Conservation (phyloP, 2,888 invertebrate genomes). For the Cryptops parisi region DNA sequence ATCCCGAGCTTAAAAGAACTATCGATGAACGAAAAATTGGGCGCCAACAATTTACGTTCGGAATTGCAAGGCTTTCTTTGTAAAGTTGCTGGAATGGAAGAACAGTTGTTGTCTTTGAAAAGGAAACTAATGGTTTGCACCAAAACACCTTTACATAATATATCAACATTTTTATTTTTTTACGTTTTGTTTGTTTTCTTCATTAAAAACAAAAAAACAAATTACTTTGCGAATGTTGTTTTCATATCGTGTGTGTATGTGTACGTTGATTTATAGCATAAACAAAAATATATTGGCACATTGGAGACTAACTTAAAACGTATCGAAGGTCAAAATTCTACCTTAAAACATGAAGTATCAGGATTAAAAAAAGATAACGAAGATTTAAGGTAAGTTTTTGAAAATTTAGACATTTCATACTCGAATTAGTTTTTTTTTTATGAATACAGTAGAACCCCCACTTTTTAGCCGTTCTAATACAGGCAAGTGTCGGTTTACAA, state of each 20-base stretch:
- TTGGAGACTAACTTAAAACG: constrained; percentile 11
- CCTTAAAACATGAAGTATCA: constrained; percentile 6
- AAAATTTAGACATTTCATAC: too few species aligned
- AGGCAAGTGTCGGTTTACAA: too few species aligned
- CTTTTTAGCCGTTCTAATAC: too few species aligned
- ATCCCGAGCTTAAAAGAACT: constrained; percentile 9
- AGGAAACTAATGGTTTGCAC: neutral
- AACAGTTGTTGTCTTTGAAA: constrained; percentile 7
- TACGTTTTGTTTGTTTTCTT: neutral
- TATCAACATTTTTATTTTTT: neutral
- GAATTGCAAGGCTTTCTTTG: constrained; percentile 10
- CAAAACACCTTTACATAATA: neutral
- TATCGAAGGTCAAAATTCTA: constrained; percentile 6
- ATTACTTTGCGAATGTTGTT: neutral
- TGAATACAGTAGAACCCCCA: too few species aligned
- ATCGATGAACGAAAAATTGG: constrained; percentile 4
- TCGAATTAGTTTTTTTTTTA: too few species aligned
- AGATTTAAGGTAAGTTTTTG: neutral
- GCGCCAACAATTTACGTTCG: neutral
- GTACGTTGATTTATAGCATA: neutral
- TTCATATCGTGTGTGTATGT: neutral
- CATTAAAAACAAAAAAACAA: neutral
- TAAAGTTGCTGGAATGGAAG: constrained; percentile 12
- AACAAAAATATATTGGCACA: constrained; percentile 11
- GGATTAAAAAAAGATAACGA: constrained; percentile 7